Evolutionary conservation across 1,140 invertebrate species (phyloP).

Genomic region (Cyclina sinensis): DNA sequence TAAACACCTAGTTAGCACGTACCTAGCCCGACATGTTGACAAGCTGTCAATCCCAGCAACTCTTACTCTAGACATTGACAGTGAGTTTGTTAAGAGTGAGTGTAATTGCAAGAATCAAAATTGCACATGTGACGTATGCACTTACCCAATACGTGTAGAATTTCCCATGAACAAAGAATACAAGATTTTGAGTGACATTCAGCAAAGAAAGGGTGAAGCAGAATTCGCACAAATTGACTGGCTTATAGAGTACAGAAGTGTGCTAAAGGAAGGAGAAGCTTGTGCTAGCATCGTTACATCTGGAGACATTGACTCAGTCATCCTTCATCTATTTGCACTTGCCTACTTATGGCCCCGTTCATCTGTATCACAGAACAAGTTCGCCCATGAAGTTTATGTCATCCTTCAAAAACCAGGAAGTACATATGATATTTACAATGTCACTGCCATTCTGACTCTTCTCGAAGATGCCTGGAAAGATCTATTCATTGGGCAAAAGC

Average conservation of each 20-base stretch:
- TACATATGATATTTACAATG: constrained; percentile 44
- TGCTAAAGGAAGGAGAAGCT: neutral
- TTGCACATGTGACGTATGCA: neutral
- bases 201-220: constrained; percentile 55
- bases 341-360: constrained; percentile 37
- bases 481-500: constrained; percentile 9
- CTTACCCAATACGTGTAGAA: neutral
- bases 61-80: constrained; percentile 3
- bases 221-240: neutral
- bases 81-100: neutral
- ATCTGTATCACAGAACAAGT: constrained; percentile 4
- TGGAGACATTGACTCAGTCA: constrained; percentile 61
- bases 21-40: constrained; percentile 17
- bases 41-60: neutral
- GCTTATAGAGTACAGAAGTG: neutral
- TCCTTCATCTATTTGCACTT: constrained; percentile 59
- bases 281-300: constrained; percentile 59
- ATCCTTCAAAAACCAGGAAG: constrained; percentile 61
- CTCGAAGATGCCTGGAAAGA: constrained; percentile 7
- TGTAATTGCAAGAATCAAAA: neutral
- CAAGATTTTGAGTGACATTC: neutral
- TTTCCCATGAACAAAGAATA: neutral
- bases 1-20: constrained; percentile 27
- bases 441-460: constrained; percentile 37
- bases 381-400: constrained; percentile 19